phyloP scores from a whole-genome alignment of 2,113 vertebrate genomes.

The Syngnathus scovelli region DNA sequence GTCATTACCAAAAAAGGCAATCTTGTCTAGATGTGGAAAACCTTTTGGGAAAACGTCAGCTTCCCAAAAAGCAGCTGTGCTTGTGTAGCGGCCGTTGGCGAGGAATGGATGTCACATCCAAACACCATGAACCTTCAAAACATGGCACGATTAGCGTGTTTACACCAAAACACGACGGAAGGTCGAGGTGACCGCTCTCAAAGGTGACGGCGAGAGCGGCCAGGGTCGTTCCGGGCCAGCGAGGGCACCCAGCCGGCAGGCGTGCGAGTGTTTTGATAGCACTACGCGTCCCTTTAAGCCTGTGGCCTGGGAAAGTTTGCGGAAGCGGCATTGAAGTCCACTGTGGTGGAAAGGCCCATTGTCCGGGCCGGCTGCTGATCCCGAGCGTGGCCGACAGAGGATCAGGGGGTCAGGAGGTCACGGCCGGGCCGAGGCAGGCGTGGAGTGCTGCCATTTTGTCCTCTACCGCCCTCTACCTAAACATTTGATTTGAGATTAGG shows the following conservation, averaged over 20 bases:
- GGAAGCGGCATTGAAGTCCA: conserved; percentile 66
- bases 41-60: too few species aligned
- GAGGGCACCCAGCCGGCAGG: conserved; percentile 39
- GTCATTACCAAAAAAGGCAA: neutral
- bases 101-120: too few species aligned
- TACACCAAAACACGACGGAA: neutral
- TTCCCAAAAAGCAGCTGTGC: too few species aligned
- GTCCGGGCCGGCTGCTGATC: conserved; percentile 61
- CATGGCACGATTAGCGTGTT: too few species aligned
- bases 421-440: conserved; percentile 32
- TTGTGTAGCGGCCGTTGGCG: too few species aligned
- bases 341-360: conserved; percentile 67
- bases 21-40: too few species aligned
- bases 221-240: conserved; percentile 26
- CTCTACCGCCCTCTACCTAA: neutral
- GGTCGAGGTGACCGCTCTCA: neutral
- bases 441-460: neutral
- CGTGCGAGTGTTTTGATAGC: conserved; percentile 58
- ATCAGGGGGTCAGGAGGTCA: conserved; percentile 47
- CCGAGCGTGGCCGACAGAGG: conserved; percentile 49
- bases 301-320: conserved; percentile 74
- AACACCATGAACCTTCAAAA: too few species aligned
- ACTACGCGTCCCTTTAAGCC: conserved; percentile 62
- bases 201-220: neutral
- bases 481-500: neutral